Percentiles rank a stretch among this genome's conserved stretches.
Conservation (phyloP, 1,140 invertebrate genomes). For the Theocolax elegans region DNA sequence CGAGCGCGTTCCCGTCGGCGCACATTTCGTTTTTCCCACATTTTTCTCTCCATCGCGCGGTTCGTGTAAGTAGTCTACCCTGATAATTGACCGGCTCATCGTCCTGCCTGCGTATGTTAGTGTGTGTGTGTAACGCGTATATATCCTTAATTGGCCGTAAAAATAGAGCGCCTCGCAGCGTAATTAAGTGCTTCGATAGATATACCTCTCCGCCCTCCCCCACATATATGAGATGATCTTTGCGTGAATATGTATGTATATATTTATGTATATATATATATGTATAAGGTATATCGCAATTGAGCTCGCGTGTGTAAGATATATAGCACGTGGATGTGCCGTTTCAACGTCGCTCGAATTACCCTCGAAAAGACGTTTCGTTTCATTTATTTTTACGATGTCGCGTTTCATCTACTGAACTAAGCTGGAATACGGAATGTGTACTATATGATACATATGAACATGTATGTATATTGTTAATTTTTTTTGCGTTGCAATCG, state of each 20-base stretch:
- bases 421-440: no score
- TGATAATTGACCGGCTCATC: slow-evolving; percentile 18
- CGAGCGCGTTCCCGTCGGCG: no score
- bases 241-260: background rate
- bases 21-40: slow-evolving; percentile 30
- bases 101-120: background rate
- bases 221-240: background rate
- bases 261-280: background rate
- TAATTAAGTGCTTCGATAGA: slow-evolving; percentile 20
- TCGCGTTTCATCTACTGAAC: no score
- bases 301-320: background rate
- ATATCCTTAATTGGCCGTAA: slow-evolving; percentile 32
- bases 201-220: background rate
- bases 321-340: background rate
- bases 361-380: background rate
- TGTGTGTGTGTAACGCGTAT: background rate
- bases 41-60: slow-evolving; percentile 9
- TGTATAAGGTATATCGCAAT: background rate
- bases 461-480: no score
- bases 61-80: no score
- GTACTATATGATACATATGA: no score
- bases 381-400: no score
- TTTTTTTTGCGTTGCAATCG: no score
- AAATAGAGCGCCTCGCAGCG: slow-evolving; percentile 5
- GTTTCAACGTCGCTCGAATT: background rate